These are phyloP conservation scores for Propithecus coquereli DNA, from an alignment of 2,113 vertebrate species.

Conservation along the genomic window DNA sequence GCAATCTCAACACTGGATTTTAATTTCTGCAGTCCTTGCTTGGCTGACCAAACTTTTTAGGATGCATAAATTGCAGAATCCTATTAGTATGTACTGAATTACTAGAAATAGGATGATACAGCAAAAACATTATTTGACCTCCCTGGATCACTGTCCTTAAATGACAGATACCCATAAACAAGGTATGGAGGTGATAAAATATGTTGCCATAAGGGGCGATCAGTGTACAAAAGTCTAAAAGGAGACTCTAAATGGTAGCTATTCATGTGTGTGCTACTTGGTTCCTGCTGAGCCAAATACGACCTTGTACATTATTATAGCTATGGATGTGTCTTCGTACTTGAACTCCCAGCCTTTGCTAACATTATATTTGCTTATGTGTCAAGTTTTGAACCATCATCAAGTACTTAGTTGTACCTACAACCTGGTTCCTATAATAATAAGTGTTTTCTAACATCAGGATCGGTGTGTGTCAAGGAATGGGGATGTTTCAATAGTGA, in stretches of 20 bases:
- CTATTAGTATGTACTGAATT: not conserved
- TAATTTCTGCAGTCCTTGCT: not conserved
- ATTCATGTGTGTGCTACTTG: not conserved
- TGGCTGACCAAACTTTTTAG: not conserved
- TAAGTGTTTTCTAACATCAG: constrained; percentile 9
- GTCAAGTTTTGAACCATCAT: constrained; percentile 5
- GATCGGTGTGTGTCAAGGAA: not conserved
- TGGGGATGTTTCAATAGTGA: not conserved
- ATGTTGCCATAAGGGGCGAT: not conserved
- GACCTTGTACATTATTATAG: not conserved
- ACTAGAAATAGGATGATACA: not conserved
- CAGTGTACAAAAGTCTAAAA: not conserved
- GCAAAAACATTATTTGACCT: constrained; percentile 9
- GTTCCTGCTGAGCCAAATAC: not conserved
- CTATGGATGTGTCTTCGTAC: not conserved
- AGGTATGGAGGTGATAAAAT: not conserved
- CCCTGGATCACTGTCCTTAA: not conserved
- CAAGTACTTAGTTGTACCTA: not conserved
- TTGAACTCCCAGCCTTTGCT: not conserved
- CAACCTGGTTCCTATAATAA: not conserved
- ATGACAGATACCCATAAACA: not conserved
- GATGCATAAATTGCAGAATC: constrained; percentile 3
- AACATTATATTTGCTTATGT: not conserved
- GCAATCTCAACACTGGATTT: not conserved
- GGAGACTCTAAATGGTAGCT: not conserved